These are phyloP conservation scores for Periparus ater DNA, from an alignment of 2,797 vertebrate species.

Conservation along the genomic window DNA sequence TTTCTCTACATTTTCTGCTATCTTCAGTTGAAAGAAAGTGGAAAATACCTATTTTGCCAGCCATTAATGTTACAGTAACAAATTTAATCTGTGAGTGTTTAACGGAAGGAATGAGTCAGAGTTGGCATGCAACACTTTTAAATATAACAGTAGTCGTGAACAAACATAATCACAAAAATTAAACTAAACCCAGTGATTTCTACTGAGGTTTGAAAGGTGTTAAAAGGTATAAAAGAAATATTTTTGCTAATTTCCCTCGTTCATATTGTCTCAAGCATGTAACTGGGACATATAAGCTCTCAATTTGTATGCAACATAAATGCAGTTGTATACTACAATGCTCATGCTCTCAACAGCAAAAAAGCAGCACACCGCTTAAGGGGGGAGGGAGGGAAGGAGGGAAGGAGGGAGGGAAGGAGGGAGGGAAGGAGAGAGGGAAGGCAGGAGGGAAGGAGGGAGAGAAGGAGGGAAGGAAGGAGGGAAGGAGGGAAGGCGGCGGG, in stretches of 20 bases:
- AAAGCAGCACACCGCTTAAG: neutral
- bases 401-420: too few relatives aligned
- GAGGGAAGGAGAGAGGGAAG: too few relatives aligned
- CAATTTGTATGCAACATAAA: neutral
- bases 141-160: neutral
- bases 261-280: neutral
- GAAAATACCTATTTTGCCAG: neutral
- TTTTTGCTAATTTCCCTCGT: neutral
- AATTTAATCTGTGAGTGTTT: neutral
- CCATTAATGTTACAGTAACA: neutral
- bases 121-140: neutral
- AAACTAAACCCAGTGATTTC: neutral
- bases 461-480: too few relatives aligned
- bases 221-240: neutral
- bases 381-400: too few relatives aligned
- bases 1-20: neutral
- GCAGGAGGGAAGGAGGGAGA: rapidly evolving
- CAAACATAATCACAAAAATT: neutral
- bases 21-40: neutral
- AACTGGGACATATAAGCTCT: neutral
- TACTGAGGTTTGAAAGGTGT: neutral
- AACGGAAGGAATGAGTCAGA: neutral
- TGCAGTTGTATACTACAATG: neutral
- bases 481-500: too few relatives aligned
- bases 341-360: neutral